phyloP scores from a whole-genome alignment of 2,113 vertebrate genomes.

The Onychorhynchus coronatus region DNA sequence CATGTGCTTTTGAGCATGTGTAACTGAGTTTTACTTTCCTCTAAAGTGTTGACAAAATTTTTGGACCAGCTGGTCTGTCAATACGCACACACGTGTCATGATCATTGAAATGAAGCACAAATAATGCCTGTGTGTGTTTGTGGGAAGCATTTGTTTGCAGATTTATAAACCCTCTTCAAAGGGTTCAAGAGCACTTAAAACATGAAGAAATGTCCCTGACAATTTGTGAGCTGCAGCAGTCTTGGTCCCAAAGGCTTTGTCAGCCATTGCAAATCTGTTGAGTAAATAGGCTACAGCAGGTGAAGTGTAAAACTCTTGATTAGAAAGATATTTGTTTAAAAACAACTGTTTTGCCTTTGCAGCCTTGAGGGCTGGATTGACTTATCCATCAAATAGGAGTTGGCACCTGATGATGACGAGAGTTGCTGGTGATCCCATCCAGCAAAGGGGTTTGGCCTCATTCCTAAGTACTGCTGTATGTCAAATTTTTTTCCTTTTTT shows the following conservation, averaged over 20 bases:
- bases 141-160: neutral
- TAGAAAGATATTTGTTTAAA: neutral
- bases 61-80: neutral
- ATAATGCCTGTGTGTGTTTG: neutral
- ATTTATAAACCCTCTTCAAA: neutral
- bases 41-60: neutral
- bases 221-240: neutral
- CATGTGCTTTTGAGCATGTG: neutral
- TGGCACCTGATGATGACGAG: neutral
- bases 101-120: neutral
- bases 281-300: neutral
- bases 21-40: neutral
- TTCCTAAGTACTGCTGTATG: neutral
- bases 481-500: neutral
- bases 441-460: neutral
- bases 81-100: neutral
- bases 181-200: neutral
- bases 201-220: neutral
- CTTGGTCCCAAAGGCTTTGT: neutral
- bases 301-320: neutral
- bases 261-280: neutral
- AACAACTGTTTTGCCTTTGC: neutral
- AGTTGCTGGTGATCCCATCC: neutral
- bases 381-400: neutral
- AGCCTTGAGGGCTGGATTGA: neutral